Evolutionary conservation across 92 coral and sea anemone species (phyloP).

Genomic region (Zoanthus sociatus): DNA sequence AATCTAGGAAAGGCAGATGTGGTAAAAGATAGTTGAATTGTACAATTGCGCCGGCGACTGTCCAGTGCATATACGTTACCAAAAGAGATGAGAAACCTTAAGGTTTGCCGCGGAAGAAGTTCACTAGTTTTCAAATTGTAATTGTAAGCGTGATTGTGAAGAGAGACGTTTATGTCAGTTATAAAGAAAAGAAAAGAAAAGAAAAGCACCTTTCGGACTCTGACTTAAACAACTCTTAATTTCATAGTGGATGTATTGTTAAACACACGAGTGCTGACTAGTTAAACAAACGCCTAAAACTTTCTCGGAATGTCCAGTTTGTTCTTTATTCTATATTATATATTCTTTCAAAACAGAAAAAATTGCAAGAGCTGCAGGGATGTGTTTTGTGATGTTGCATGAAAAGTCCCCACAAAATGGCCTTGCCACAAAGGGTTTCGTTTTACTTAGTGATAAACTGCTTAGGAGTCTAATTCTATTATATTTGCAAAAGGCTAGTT

Average conservation of each 20-base stretch:
- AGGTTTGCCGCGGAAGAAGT: slow-evolving; percentile 16
- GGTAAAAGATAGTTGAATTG: slow-evolving; percentile 19
- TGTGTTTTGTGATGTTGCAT: background rate
- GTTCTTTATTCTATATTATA: background rate
- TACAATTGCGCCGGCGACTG: slow-evolving; percentile 20
- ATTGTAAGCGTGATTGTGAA: slow-evolving; percentile 11
- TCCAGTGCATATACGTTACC: slow-evolving; percentile 5
- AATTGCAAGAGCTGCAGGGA: slow-evolving; percentile 1
- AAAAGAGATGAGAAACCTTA: slow-evolving; percentile 11
- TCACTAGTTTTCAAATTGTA: background rate
- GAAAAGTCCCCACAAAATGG: background rate
- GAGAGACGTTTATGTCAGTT: background rate
- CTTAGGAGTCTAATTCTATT: slow-evolving; percentile 28
- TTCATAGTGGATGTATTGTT: slow-evolving; percentile 40
- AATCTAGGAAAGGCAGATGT: slow-evolving; percentile 50
- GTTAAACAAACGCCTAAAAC: slow-evolving; percentile 39
- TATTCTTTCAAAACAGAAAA: slow-evolving; percentile 7
- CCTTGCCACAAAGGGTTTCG: background rate
- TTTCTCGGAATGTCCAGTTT: slow-evolving; percentile 45
- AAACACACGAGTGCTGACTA: slow-evolving; percentile 22
- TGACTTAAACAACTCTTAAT: slow-evolving; percentile 39
- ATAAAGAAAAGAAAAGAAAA: background rate
- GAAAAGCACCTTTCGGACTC: slow-evolving; percentile 27
- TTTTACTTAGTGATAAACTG: slow-evolving; percentile 16
- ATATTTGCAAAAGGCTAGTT: slow-evolving; percentile 34